phyloP scores from a whole-genome alignment of 2,888 invertebrate genomes.

The Nysson spinosus region DNA sequence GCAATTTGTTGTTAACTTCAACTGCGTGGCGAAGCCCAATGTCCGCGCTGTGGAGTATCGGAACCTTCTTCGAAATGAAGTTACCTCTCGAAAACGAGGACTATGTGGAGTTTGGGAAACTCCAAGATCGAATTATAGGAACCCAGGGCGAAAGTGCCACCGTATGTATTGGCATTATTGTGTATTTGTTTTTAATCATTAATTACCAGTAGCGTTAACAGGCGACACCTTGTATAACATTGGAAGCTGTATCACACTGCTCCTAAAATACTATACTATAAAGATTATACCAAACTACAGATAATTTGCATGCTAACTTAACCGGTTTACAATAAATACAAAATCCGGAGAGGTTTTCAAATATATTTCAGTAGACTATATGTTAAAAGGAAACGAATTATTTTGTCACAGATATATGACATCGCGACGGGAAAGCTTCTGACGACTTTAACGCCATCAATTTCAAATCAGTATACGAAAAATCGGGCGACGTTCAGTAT shows the following conservation, averaged over 20 bases:
- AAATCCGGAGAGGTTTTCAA: too few species aligned
- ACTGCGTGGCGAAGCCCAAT: slow-evolving; percentile 91
- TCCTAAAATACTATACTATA: too few species aligned
- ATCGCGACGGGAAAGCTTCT: slow-evolving; percentile 87
- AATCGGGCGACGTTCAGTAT: slow-evolving; percentile 97
- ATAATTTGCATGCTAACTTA: too few species aligned
- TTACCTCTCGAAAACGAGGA: slow-evolving; percentile 88
- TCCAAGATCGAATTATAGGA: slow-evolving; percentile 92
- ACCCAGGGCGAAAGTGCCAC: slow-evolving; percentile 91
- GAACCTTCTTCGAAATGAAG: slow-evolving; percentile 73
- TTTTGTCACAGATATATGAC: slow-evolving; percentile 87
- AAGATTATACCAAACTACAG: too few species aligned
- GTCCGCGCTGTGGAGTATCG: slow-evolving; percentile 88
- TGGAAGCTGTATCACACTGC: too few species aligned
- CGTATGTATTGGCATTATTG: slow-evolving; percentile 80
- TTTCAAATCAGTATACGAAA: slow-evolving; percentile 94
- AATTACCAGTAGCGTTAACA: too few species aligned
- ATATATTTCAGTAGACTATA: too few species aligned
- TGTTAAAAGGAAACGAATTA: too few species aligned
- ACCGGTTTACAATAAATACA: too few species aligned
- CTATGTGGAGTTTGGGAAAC: slow-evolving; percentile 94
- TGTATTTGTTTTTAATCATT: too few species aligned
- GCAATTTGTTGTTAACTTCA: slow-evolving; percentile 89
- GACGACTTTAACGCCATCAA: slow-evolving; percentile 86
- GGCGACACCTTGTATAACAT: too few species aligned